Evolutionary conservation across 2,888 invertebrate genomes (phyloP).

Genomic region (Cheilosia scutellata): DNA sequence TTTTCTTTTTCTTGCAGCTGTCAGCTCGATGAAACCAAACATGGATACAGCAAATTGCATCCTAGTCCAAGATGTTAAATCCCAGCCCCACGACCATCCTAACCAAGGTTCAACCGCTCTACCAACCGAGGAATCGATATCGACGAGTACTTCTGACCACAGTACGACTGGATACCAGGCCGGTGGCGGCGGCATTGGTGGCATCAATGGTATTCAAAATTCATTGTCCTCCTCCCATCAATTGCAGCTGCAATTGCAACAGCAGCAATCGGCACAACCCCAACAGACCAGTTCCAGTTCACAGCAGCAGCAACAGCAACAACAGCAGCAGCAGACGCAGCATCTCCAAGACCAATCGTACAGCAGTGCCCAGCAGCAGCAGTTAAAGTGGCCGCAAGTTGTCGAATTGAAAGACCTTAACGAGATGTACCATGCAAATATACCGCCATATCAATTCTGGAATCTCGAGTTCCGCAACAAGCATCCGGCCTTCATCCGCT

Average conservation of each 20-base stretch:
- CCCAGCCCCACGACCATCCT: constrained; percentile 94
- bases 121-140: constrained; percentile 91
- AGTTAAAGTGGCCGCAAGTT: constrained; percentile 90
- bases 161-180: constrained; percentile 85
- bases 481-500: constrained; percentile 93
- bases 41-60: constrained; percentile 95
- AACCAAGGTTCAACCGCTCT: constrained; percentile 90
- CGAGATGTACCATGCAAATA: constrained; percentile 92
- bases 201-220: constrained; percentile 76
- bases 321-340: constrained; percentile 82
- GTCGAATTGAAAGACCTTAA: constrained; percentile 94
- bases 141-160: constrained; percentile 89
- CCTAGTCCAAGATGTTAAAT: constrained; percentile 90
- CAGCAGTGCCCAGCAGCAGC: constrained; percentile 87
- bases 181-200: constrained; percentile 55
- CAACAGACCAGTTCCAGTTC: constrained; percentile 84
- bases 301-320: constrained; percentile 81
- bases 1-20: constrained; percentile 87
- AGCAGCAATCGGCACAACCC: constrained; percentile 85
- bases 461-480: constrained; percentile 96
- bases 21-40: constrained; percentile 95
- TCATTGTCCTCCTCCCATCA: constrained; percentile 79
- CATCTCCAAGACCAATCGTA: constrained; percentile 84
- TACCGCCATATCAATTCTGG: constrained; percentile 97
- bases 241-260: constrained; percentile 86